phyloP scores from a whole-genome alignment of 2,888 invertebrate genomes.

The Copidosoma aretas region DNA sequence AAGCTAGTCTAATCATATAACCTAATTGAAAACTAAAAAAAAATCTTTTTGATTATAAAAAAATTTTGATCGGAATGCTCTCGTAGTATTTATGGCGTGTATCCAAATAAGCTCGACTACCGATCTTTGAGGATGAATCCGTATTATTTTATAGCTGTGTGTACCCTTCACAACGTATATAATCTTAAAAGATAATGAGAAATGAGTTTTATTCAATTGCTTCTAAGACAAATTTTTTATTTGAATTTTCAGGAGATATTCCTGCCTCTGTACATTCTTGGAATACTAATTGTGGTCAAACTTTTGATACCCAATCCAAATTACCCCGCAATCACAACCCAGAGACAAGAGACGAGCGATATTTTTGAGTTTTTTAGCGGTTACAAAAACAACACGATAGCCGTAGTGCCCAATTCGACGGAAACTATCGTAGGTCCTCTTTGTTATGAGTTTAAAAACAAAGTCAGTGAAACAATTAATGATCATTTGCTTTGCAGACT shows the following conservation, averaged over 20 bases:
- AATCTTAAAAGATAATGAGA: too few species aligned
- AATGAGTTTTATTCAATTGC: too few species aligned
- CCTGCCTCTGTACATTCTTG: slow-evolving; percentile 78
- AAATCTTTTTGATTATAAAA: too few species aligned
- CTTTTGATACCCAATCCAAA: slow-evolving; percentile 78
- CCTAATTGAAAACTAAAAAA: too few species aligned
- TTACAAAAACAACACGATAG: slow-evolving; percentile 70
- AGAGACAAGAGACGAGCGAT: slow-evolving; percentile 65
- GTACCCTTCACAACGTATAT: too few species aligned
- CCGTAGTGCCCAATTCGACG: slow-evolving; percentile 72
- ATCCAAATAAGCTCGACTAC: too few species aligned
- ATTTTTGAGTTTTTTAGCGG: slow-evolving; percentile 67
- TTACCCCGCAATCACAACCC: slow-evolving; percentile 74
- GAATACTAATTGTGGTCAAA: slow-evolving; percentile 77
- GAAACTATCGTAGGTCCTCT: slow-evolving; percentile 62
- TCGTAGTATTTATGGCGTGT: too few species aligned
- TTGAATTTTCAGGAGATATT: slow-evolving; percentile 73
- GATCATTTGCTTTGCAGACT: slow-evolving; percentile 60
- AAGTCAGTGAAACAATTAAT: background rate
- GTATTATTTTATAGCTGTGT: too few species aligned
- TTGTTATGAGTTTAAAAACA: background rate
- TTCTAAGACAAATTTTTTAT: too few species aligned
- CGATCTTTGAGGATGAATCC: too few species aligned
- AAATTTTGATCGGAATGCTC: too few species aligned
- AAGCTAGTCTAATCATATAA: too few species aligned